Evolutionary conservation across 2,113 vertebrate genomes (phyloP).

Genomic region (Rhagologus leucostigma): DNA sequence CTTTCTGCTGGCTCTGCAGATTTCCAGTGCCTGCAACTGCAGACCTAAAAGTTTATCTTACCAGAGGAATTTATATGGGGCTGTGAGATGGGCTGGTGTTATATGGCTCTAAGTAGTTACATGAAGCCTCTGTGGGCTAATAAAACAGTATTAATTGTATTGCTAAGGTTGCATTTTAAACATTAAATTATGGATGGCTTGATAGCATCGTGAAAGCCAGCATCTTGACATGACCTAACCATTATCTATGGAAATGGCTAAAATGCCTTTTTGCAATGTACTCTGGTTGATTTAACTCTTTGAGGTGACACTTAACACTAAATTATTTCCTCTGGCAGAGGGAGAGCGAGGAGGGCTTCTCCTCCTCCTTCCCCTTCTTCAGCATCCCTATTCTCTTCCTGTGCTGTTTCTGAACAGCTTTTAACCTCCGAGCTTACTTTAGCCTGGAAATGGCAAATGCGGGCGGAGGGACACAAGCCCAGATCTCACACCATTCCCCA

Average conservation of each 20-base stretch:
- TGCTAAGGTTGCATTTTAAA: conserved; percentile 70
- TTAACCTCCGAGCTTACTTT: neutral
- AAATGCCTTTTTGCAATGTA: conserved; percentile 38
- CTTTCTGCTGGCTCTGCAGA: conserved; percentile 62
- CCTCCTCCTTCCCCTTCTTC: neutral
- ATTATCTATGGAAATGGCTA: conserved; percentile 64
- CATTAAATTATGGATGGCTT: conserved; percentile 66
- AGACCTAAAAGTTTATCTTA: conserved; percentile 68
- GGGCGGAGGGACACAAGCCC: neutral
- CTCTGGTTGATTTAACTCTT: conserved; percentile 57
- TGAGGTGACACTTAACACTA: conserved; percentile 20
- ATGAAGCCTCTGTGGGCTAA: conserved; percentile 51
- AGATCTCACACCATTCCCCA: neutral
- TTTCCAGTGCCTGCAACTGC: conserved; percentile 9
- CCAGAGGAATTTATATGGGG: conserved; percentile 61
- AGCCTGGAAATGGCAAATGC: neutral
- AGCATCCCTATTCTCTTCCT: neutral
- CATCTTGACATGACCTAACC: conserved; percentile 60
- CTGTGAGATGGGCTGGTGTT: conserved; percentile 39
- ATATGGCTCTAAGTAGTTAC: conserved; percentile 58
- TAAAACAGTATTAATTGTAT: conserved; percentile 69
- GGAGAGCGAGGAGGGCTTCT: neutral
- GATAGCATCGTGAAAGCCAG: conserved; percentile 51
- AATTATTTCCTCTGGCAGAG: conserved; percentile 25
- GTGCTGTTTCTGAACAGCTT: neutral